Percentiles rank a stretch among this genome's conserved stretches.
Evolutionary conservation across 2,888 invertebrate species (phyloP).

Genomic region (Eucera pruinosa): DNA sequence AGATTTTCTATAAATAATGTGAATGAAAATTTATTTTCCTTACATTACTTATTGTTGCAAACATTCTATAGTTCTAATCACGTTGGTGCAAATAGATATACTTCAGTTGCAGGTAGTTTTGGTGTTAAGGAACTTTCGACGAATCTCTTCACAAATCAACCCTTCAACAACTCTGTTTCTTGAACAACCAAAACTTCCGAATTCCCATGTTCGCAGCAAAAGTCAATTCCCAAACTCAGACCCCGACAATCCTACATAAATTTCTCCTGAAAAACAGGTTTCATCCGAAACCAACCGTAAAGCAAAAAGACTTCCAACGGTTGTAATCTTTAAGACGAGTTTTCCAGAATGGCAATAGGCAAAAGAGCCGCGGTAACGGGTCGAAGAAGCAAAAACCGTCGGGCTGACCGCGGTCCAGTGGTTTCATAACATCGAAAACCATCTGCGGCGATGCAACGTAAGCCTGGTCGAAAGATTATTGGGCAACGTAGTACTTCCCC

Average conservation of each 20-base stretch:
- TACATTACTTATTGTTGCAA: no score
- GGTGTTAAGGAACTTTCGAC: not conserved
- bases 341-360: constrained; percentile 26
- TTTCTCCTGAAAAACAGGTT: not conserved
- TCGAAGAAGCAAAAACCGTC: constrained; percentile 38
- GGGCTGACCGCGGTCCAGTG: constrained; percentile 27
- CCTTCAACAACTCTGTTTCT: not conserved
- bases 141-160: not conserved
- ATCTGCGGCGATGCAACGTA: constrained; percentile 47
- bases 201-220: not conserved
- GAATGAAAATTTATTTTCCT: no score
- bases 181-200: not conserved
- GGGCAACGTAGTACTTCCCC: constrained; percentile 50
- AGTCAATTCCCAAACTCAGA: not conserved
- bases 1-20: no score
- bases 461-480: constrained; percentile 58
- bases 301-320: not conserved
- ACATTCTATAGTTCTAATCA: no score
- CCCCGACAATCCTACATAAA: no score
- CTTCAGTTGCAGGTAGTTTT: no score
- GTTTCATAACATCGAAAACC: constrained; percentile 58
- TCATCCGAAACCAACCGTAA: not conserved
- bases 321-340: constrained; percentile 12
- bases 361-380: constrained; percentile 21
- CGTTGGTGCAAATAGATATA: no score